A percentile compares a stretch with the other conserved stretches of the same genome.
Conservation (phyloP, 2,113 vertebrate species). For the Dromiciops gliroides region DNA sequence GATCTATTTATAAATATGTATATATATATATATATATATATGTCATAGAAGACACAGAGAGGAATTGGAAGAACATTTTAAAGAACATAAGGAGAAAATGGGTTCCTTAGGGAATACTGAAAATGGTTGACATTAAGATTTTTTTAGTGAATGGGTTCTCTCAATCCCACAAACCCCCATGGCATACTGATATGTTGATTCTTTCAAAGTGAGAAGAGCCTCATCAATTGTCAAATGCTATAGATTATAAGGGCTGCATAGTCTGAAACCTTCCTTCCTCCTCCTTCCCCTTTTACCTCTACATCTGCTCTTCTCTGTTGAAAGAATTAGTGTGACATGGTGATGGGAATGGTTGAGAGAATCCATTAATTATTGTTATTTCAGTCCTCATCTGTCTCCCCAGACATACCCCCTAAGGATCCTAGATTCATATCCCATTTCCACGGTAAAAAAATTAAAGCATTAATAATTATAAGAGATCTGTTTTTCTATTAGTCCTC, state of each 20-base stretch:
- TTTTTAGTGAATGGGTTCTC: neutral
- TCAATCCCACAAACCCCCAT: neutral
- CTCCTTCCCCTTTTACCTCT: neutral
- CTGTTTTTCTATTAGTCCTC: neutral
- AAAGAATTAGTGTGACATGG: neutral
- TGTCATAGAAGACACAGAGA: neutral
- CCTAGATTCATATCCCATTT: neutral
- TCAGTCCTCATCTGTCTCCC: neutral
- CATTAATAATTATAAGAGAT: neutral
- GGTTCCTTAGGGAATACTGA: neutral
- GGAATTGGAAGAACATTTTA: slow-evolving; percentile 13
- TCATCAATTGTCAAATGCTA: neutral
- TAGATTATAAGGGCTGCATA: neutral
- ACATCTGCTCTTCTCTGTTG: neutral
- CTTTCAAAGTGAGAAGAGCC: neutral
- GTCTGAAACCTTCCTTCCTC: neutral
- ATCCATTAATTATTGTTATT: neutral
- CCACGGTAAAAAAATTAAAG: neutral
- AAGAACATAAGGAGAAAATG: slow-evolving; percentile 4
- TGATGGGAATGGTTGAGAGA: neutral
- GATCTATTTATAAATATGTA: neutral
- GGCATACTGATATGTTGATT: neutral
- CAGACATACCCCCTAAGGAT: neutral
- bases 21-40: neutral
- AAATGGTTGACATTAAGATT: neutral